These are phyloP conservation scores for Dinocampus coccinellae DNA, from an alignment of 2,888 invertebrate species.

Conservation along the genomic window DNA sequence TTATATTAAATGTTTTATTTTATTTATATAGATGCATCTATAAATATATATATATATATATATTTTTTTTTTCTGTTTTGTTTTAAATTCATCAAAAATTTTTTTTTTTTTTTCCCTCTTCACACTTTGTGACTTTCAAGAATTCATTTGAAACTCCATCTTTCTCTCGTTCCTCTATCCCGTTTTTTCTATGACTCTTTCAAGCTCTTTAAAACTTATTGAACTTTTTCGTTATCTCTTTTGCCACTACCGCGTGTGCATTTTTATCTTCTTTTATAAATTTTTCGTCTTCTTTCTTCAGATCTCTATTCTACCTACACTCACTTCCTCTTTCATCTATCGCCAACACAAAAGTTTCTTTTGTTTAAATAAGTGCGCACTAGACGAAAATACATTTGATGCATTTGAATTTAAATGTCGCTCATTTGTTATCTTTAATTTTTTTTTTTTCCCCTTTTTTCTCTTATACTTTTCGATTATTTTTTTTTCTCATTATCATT, in stretches of 20 bases:
- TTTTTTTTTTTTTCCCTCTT: background rate
- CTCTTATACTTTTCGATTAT: too few relatives aligned
- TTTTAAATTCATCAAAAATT: background rate
- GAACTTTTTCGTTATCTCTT: conserved; percentile 17
- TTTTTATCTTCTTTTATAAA: conserved; percentile 29
- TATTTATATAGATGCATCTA: background rate
- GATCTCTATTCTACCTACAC: conserved; percentile 34
- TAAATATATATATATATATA: background rate
- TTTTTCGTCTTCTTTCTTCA: conserved; percentile 38
- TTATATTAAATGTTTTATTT: background rate
- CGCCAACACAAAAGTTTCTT: background rate
- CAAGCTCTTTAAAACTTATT: background rate
- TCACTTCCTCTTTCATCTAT: conserved; percentile 38
- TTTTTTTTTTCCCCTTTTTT: conserved; percentile 14
- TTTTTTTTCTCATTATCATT: too few relatives aligned
- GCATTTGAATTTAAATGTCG: conserved; percentile 15
- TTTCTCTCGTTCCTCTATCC: background rate
- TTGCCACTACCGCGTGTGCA: background rate
- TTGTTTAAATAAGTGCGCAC: background rate
- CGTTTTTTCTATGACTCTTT: background rate
- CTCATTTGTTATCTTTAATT: conserved; percentile 10
- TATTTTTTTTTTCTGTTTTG: background rate
- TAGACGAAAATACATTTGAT: background rate
- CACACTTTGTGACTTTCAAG: background rate
- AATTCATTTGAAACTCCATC: conserved; percentile 2